These are phyloP conservation scores for Gracilinanus agilis DNA, from an alignment of 2,113 vertebrate genomes.

Conservation along the genomic window DNA sequence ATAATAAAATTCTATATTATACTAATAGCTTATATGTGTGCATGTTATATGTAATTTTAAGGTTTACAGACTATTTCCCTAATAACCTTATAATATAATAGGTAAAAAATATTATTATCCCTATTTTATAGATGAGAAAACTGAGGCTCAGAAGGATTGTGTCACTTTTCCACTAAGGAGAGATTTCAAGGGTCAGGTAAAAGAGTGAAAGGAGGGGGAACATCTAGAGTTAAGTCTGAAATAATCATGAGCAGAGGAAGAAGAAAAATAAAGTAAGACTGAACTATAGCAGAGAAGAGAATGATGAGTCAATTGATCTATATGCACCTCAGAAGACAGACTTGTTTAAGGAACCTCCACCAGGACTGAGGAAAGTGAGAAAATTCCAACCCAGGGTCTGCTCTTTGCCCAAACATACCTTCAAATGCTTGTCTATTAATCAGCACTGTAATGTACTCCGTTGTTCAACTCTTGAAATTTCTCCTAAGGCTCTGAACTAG, in stretches of 20 bases:
- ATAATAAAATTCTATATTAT: too few species aligned
- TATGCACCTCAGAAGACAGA: not conserved
- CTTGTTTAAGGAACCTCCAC: too few species aligned
- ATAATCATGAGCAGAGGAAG: not conserved
- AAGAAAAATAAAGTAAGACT: not conserved
- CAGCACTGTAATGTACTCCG: not conserved
- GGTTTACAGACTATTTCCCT: not conserved
- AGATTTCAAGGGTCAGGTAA: too few species aligned
- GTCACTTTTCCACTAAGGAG: not conserved
- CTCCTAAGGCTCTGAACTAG: not conserved
- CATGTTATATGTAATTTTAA: not conserved
- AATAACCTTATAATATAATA: not conserved
- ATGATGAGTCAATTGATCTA: not conserved
- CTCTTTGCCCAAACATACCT: not conserved
- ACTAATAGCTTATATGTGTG: not conserved
- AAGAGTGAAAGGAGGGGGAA: not conserved
- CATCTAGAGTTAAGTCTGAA: not conserved
- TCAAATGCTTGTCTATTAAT: not conserved
- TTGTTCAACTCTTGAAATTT: not conserved
- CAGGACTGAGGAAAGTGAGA: not conserved
- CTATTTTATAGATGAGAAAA: not conserved
- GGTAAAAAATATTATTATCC: not conserved
- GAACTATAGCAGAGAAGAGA: not conserved
- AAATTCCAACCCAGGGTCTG: not conserved
- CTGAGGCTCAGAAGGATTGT: not conserved